These are phyloP conservation scores for Mastigias papua DNA, from an alignment of 30 jellyfish, hydroid and myxozoan species.

Conservation along the genomic window DNA sequence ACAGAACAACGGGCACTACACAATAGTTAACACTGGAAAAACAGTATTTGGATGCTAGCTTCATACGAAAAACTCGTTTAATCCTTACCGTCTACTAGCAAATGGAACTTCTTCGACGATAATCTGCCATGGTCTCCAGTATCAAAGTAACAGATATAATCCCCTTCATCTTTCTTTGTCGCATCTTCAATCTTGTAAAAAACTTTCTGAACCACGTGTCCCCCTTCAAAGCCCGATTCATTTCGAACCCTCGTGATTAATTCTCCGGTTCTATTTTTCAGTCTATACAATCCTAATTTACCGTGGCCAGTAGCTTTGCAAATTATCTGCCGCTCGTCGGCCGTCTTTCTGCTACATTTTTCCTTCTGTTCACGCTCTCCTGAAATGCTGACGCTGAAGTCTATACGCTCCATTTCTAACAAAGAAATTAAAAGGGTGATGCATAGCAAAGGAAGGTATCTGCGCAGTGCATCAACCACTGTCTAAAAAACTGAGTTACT, in stretches of 20 bases:
- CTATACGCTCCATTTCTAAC: neutral
- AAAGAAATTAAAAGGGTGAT: neutral
- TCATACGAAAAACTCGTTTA: too few relatives aligned
- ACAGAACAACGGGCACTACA: too few relatives aligned
- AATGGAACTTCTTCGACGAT: neutral
- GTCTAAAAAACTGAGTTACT: too few relatives aligned
- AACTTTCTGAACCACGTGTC: neutral
- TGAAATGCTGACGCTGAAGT: slow-evolving; percentile 14
- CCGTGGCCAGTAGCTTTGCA: slow-evolving; percentile 33
- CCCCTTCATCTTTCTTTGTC: slow-evolving; percentile 39
- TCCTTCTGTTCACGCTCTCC: neutral
- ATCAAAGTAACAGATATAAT: slow-evolving; percentile 25
- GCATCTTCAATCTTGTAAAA: slow-evolving; percentile 22
- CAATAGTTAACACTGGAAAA: neutral
- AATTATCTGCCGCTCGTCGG: slow-evolving; percentile 7
- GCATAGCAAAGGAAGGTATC: too few relatives aligned
- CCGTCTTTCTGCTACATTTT: slow-evolving; percentile 10
- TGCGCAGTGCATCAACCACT: neutral
- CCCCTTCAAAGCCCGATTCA: neutral
- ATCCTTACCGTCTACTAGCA: neutral
- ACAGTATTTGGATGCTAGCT: too few relatives aligned
- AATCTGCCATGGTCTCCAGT: neutral
- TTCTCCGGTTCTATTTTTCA: neutral
- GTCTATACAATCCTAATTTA: neutral
- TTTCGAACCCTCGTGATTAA: neutral